These are phyloP conservation scores for Xestobium rufovillosum DNA, from an alignment of 2,888 invertebrate genomes.

Conservation along the genomic window DNA sequence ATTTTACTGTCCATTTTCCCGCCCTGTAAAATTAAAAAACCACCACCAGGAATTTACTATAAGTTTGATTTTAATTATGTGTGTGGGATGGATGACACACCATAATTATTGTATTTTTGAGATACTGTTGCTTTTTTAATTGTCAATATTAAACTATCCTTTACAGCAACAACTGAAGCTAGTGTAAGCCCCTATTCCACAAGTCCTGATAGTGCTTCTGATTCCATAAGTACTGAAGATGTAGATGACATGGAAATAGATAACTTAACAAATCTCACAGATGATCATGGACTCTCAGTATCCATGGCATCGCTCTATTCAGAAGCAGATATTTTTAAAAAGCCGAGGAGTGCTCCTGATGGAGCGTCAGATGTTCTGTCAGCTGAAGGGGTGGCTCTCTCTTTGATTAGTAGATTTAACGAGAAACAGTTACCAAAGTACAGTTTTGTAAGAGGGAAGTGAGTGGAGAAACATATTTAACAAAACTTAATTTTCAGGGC, in stretches of 20 bases:
- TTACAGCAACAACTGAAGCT: conserved; percentile 47
- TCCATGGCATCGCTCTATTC: conserved; percentile 60
- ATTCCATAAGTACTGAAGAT: conserved; percentile 46
- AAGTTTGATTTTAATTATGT: no score
- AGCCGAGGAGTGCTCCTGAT: conserved; percentile 42
- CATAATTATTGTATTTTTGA: no score
- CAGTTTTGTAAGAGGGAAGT: neutral
- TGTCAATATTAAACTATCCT: no score
- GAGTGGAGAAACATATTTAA: neutral
- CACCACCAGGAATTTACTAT: no score
- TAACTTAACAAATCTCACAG: conserved; percentile 42
- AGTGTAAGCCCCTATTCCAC: conserved; percentile 49
- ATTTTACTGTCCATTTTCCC: conserved; percentile 1
- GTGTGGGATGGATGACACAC: no score
- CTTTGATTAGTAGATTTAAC: conserved; percentile 66
- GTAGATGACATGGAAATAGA: conserved; percentile 49
- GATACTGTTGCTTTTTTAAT: no score
- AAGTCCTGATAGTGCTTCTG: conserved; percentile 43
- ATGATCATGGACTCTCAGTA: conserved; percentile 48
- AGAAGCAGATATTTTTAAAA: conserved; percentile 45
- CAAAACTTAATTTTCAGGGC: conserved; percentile 48
- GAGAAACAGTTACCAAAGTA: conserved; percentile 63
- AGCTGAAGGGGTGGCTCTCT: conserved; percentile 73
- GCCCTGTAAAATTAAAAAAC: no score
- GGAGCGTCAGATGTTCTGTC: conserved; percentile 51